Evolutionary conservation across 2,113 vertebrate species (phyloP).

Genomic region (Alethe castanea): DNA sequence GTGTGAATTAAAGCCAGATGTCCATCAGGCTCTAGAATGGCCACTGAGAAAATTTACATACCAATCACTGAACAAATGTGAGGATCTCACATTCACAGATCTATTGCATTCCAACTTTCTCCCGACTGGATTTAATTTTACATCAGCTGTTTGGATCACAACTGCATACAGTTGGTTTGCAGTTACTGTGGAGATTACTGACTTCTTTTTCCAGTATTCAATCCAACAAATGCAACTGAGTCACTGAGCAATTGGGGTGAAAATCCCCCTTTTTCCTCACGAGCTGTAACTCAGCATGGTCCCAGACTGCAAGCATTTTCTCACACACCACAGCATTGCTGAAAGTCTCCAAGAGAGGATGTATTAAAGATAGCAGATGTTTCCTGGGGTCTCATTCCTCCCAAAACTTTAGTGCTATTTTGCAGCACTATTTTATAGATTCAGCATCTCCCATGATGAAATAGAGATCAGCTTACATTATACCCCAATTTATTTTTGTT

Average conservation of each 20-base stretch:
- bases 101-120: constrained; percentile 46
- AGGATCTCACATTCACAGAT: constrained; percentile 46
- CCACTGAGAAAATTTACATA: constrained; percentile 48
- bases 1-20: constrained; percentile 50
- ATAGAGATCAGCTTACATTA: constrained; percentile 59
- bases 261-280: constrained; percentile 61
- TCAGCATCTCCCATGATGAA: constrained; percentile 58
- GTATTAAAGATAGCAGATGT: constrained; percentile 68
- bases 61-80: constrained; percentile 34
- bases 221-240: constrained; percentile 72
- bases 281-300: constrained; percentile 70
- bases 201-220: constrained; percentile 72
- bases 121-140: constrained; percentile 46
- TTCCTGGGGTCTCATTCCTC: constrained; percentile 69
- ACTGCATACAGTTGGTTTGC: constrained; percentile 63
- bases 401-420: constrained; percentile 61
- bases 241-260: constrained; percentile 64
- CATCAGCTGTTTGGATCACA: constrained; percentile 57
- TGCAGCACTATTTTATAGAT: constrained; percentile 56
- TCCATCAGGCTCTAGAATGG: constrained; percentile 53
- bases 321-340: constrained; percentile 55
- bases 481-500: background rate
- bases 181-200: constrained; percentile 68
- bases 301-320: constrained; percentile 59
- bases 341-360: constrained; percentile 69